A percentile compares a stretch with the other conserved stretches of the same genome.
These are phyloP conservation scores for Mythimna vitellina DNA, from an alignment of 2,888 invertebrate genomes.

Conservation along the genomic window DNA sequence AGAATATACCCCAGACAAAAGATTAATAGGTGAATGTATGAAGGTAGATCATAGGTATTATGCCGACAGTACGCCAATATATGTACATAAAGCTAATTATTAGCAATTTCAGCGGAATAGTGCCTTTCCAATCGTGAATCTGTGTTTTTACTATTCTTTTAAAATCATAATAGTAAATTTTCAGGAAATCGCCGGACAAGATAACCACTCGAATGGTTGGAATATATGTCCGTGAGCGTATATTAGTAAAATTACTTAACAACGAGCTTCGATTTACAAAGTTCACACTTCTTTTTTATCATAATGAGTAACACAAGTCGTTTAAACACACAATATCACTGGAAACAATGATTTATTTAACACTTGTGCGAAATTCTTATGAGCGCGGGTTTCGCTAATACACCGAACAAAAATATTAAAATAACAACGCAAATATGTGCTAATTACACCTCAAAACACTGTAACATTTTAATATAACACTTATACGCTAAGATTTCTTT, in stretches of 20 bases:
- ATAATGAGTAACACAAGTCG: not conserved
- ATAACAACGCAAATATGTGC: conserved; percentile 50
- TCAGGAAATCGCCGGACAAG: conserved; percentile 20
- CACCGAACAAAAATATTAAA: conserved; percentile 51
- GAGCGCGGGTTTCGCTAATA: conserved; percentile 52
- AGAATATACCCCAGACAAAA: not conserved
- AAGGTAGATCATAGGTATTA: not conserved
- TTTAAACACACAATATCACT: conserved; percentile 34
- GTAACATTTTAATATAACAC: conserved; percentile 42
- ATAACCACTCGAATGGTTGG: conserved; percentile 15
- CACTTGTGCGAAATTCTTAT: conserved; percentile 52
- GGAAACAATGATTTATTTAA: conserved; percentile 27
- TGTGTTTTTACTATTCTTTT: not conserved
- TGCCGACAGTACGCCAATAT: conserved; percentile 34
- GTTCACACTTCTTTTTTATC: conserved; percentile 4
- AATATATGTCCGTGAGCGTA: conserved; percentile 5
- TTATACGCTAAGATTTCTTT: conserved; percentile 68
- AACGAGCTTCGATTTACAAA: not conserved
- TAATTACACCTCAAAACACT: conserved; percentile 30
- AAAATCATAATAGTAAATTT: not conserved
- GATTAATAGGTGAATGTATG: too few relatives aligned
- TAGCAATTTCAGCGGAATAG: not conserved
- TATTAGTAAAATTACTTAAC: not conserved
- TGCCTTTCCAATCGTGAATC: conserved; percentile 17
- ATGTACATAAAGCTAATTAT: not conserved